Evolutionary conservation across 2,113 vertebrate genomes (phyloP).

Genomic region (Vidua macroura): DNA sequence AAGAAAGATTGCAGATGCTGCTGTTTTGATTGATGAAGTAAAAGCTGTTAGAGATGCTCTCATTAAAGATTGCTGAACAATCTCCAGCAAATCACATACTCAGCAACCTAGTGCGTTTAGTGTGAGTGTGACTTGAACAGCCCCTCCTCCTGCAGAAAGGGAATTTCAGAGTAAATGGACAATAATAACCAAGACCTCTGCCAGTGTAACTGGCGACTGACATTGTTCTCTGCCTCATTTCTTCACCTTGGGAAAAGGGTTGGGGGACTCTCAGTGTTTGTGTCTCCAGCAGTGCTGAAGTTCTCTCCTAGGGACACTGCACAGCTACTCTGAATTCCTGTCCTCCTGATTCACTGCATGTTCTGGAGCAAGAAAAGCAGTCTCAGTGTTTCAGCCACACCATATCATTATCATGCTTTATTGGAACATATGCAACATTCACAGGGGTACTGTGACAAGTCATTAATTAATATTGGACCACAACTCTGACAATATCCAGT

Average conservation of each 20-base stretch:
- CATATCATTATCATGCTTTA: neutral
- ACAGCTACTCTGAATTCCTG: neutral
- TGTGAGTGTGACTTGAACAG: neutral
- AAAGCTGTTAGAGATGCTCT: neutral
- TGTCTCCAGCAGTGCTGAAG: neutral
- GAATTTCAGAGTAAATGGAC: neutral
- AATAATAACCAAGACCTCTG: neutral
- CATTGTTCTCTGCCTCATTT: neutral
- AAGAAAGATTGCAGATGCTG: conserved; percentile 14
- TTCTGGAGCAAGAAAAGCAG: neutral
- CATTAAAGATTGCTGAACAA: neutral
- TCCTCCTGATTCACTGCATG: neutral
- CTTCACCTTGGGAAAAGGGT: neutral
- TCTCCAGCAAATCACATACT: neutral
- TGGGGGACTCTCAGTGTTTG: neutral
- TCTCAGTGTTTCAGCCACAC: neutral
- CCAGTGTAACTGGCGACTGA: neutral
- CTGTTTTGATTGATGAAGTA: conserved; percentile 15
- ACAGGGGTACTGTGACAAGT: neutral
- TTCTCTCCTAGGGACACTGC: neutral
- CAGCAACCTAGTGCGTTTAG: neutral
- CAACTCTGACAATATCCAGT: neutral
- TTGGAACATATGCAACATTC: neutral
- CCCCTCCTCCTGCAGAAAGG: neutral
- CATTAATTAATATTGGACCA: neutral